Base-by-base conservation (phyloP, 2,113 vertebrate species). In the Aspidoscelis tigris region DNA sequence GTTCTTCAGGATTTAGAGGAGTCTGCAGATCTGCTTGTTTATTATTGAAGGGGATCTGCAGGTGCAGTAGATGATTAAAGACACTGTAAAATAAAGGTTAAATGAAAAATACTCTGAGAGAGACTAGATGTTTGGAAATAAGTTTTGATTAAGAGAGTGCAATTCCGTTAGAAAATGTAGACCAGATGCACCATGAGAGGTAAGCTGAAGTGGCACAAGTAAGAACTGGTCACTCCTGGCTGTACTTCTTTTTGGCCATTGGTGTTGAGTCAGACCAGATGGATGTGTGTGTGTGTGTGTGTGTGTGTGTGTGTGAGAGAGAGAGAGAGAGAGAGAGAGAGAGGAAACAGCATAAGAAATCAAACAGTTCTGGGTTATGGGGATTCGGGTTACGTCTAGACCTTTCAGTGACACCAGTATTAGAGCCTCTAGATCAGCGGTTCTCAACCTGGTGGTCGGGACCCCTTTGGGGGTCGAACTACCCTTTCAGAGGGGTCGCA, bases 1-100 rank as follows among this genome's bases (percentile, higher is more conserved):
- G 76, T 68, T 80, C 24, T 76, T 0, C 0, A 82, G 88, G 82
- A 71, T 82, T 61, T 73, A 84, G 87, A n/a, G 3, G 0, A 64
- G 0, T 80, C 78, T 58, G 43, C 0, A 2, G 74, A 2, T 77
- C 47, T 55, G 78, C 50, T 2, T 14, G 41, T 26, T 86, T 0
- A 0, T 73, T 0, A 2, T 22, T 68, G 76, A 0, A 0, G 53
- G 53, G 5, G 43, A 73, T 87, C 69, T 80, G 74, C 87, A 82
- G 90, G 74, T 84, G 78, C 64, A 61, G 2, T 2, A 68, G 68
- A 61, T 86, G 87, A 89, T 83, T 16, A 77, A 89, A 75, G 78
- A 90, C 81, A 44, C 0, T 5, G 12, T n/a, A 72, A 88, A 82
- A 82, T 65, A 73, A 74, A 69, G 80, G 65, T 66, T 87, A 76